These are phyloP conservation scores for Venustaconcha ellipsiformis DNA, from an alignment of 1,140 invertebrate species.

Conservation along the genomic window DNA sequence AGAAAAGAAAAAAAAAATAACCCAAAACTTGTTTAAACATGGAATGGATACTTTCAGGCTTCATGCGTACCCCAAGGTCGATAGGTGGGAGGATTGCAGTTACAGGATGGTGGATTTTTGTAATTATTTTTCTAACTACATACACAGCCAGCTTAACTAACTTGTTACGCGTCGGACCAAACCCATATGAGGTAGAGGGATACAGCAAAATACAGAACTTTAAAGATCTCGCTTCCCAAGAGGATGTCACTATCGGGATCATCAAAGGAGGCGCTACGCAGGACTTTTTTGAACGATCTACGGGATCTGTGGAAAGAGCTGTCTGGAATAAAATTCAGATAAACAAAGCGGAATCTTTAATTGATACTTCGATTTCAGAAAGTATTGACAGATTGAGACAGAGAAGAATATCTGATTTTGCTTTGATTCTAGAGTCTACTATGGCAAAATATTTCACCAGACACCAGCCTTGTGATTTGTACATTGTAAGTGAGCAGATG, in stretches of 20 bases:
- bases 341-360: background rate
- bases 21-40: no score
- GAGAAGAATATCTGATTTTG: slow-evolving; percentile 76
- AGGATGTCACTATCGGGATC: background rate
- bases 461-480: slow-evolving; percentile 45
- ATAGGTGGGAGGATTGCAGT: slow-evolving; percentile 47
- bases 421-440: slow-evolving; percentile 94
- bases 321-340: background rate
- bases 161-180: slow-evolving; percentile 32
- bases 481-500: slow-evolving; percentile 34
- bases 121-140: slow-evolving; percentile 48
- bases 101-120: slow-evolving; percentile 59
- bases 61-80: slow-evolving; percentile 38
- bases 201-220: slow-evolving; percentile 88
- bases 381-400: slow-evolving; percentile 72
- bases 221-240: slow-evolving; percentile 81
- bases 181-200: slow-evolving; percentile 81
- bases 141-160: slow-evolving; percentile 57
- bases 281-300: background rate
- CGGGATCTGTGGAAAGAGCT: background rate
- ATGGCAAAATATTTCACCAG: slow-evolving; percentile 70
- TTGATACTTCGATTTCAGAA: slow-evolving; percentile 13
- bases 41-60: slow-evolving; percentile 29
- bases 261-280: background rate
- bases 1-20: no score